These are phyloP conservation scores for Ichneumoninae sp. DNA, from an alignment of 2,888 invertebrate species.

Conservation along the genomic window DNA sequence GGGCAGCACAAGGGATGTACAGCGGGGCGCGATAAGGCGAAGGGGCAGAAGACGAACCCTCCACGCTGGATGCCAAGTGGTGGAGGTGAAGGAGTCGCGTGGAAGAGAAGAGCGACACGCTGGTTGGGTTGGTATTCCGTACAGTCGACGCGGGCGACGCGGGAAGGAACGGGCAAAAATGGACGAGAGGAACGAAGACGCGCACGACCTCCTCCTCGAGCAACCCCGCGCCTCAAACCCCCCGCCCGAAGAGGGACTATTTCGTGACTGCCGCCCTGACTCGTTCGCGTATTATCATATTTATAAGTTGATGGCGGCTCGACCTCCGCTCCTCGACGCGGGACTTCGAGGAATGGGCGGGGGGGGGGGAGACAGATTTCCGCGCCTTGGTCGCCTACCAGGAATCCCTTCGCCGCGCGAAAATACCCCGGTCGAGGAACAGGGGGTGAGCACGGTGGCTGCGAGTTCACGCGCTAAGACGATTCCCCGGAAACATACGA, in stretches of 20 bases:
- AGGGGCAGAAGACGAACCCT: slow-evolving; percentile 4
- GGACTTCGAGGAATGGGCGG: slow-evolving; percentile 23
- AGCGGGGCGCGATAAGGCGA: slow-evolving; percentile 75
- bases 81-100: slow-evolving; percentile 50
- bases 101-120: slow-evolving; percentile 23
- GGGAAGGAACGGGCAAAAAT: slow-evolving; percentile 34
- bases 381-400: slow-evolving; percentile 1
- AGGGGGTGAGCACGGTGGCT: neutral
- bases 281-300: slow-evolving; percentile 82
- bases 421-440: neutral
- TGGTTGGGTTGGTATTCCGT: slow-evolving; percentile 64
- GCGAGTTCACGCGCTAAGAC: slow-evolving; percentile 11
- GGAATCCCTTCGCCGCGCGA: neutral
- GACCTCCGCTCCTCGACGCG: slow-evolving; percentile 54
- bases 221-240: slow-evolving; percentile 1
- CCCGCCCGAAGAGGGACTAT: slow-evolving; percentile 73
- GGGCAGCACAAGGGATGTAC: slow-evolving; percentile 71
- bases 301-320: slow-evolving; percentile 79
- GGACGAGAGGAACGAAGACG: slow-evolving; percentile 45
- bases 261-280: slow-evolving; percentile 79
- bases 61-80: slow-evolving; percentile 47
- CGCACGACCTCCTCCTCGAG: neutral
- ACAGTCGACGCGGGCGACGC: slow-evolving; percentile 11
- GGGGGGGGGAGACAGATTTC: slow-evolving; percentile 37
- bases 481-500: neutral